phyloP scores from a whole-genome alignment of 2,113 vertebrate genomes.

The Carollia perspicillata region DNA sequence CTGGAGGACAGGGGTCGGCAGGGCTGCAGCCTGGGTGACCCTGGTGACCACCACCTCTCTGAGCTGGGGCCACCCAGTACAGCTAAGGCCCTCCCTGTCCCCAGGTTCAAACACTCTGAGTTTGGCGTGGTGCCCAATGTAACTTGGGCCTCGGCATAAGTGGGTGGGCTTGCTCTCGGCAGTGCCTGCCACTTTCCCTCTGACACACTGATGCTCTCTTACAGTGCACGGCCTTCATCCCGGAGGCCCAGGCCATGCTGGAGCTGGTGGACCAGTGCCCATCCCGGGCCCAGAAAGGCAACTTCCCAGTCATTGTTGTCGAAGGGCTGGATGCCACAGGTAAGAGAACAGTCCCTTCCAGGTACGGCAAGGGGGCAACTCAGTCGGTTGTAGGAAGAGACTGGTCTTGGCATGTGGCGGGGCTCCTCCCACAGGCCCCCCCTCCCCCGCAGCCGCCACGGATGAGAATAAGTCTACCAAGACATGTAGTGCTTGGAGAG shows the following conservation, averaged over 20 bases:
- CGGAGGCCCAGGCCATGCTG: conserved; percentile 86
- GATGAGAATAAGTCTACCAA: too few species aligned
- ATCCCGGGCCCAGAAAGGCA: conserved; percentile 75
- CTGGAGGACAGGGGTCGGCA: background rate
- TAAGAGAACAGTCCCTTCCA: conserved; percentile 60
- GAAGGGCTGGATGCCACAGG: conserved; percentile 97
- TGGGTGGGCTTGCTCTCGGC: background rate
- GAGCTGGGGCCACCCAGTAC: rapidly evolving
- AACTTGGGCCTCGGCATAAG: rapidly evolving
- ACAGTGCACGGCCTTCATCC: conserved; percentile 88
- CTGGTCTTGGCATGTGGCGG: too few species aligned
- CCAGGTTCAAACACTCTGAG: background rate
- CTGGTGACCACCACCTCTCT: too few species aligned
- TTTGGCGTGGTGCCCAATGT: rapidly evolving
- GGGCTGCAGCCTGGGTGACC: background rate
- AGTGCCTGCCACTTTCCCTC: rapidly evolving
- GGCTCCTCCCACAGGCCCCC: too few species aligned
- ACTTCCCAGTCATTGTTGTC: conserved; percentile 90
- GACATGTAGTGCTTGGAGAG: too few species aligned
- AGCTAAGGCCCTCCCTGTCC: background rate
- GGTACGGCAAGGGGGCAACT: too few species aligned
- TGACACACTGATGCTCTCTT: rapidly evolving
- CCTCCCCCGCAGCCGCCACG: too few species aligned
- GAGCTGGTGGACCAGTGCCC: conserved; percentile 80
- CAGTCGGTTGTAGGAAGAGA: background rate